phyloP scores from a whole-genome alignment of 2,113 vertebrate species.

The Aspidoscelis tigris region DNA sequence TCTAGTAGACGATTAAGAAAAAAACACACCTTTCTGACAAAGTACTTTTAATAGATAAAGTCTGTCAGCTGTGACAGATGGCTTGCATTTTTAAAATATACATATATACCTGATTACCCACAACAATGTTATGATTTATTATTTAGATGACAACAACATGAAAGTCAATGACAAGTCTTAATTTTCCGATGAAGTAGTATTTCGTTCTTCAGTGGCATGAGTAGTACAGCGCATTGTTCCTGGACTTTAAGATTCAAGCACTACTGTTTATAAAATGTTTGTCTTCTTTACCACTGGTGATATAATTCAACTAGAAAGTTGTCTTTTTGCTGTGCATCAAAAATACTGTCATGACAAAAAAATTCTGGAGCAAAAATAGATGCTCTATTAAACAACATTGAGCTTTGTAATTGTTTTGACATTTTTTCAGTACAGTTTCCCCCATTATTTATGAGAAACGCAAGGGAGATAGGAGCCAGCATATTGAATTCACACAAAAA shows the following conservation, averaged over 20 bases:
- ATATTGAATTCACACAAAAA: neutral
- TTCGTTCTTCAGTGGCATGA: neutral
- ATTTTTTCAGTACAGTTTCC: slow-evolving; percentile 7
- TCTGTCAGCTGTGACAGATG: slow-evolving; percentile 11
- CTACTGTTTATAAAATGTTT: slow-evolving; percentile 21
- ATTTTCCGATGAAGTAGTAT: neutral
- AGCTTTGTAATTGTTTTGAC: slow-evolving; percentile 43
- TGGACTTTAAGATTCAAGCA: slow-evolving; percentile 45
- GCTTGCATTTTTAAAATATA: neutral
- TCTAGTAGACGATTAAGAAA: neutral
- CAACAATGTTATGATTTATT: neutral
- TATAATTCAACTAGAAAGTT: slow-evolving; percentile 30
- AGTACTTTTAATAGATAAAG: slow-evolving; percentile 17
- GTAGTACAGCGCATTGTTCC: neutral
- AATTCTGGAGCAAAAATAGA: slow-evolving; percentile 33
- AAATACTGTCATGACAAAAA: slow-evolving; percentile 37
- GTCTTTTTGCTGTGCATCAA: slow-evolving; percentile 44
- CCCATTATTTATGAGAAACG: neutral
- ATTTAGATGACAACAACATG: neutral
- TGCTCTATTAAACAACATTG: slow-evolving; percentile 54
- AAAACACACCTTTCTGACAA: slow-evolving; percentile 29
- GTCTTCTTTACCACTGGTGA: slow-evolving; percentile 39
- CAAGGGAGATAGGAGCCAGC: neutral
- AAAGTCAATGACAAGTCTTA: slow-evolving; percentile 1
- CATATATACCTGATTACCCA: neutral